These are phyloP conservation scores for Syngnathus scovelli DNA, from an alignment of 2,113 vertebrate species.

Conservation along the genomic window DNA sequence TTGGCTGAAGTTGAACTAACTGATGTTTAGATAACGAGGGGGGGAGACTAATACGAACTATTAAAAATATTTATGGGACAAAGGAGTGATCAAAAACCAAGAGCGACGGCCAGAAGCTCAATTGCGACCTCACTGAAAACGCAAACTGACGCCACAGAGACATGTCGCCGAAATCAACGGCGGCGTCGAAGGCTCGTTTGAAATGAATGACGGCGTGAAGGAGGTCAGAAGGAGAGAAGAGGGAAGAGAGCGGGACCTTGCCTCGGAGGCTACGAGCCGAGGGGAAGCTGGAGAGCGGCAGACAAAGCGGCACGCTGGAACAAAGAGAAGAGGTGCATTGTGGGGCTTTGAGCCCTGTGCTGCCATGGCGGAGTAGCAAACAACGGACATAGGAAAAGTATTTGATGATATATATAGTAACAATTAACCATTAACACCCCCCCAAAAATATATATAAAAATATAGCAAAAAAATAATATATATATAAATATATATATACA, in stretches of 20 bases:
- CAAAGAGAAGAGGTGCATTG: constrained; percentile 67
- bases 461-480: too few species aligned
- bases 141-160: constrained; percentile 3
- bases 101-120: too few species aligned
- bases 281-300: constrained; percentile 43
- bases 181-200: constrained; percentile 18
- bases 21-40: neutral
- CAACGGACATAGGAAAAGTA: constrained; percentile 10
- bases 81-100: neutral
- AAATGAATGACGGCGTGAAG: constrained; percentile 35
- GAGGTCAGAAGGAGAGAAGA: constrained; percentile 32
- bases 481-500: too few species aligned
- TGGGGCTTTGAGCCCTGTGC: constrained; percentile 55
- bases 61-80: neutral
- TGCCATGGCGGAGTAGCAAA: constrained; percentile 38
- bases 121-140: neutral
- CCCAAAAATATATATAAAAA: too few species aligned
- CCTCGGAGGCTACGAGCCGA: constrained; percentile 52
- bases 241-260: constrained; percentile 47
- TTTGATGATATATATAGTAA: neutral
- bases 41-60: neutral
- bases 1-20: neutral
- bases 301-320: constrained; percentile 63
- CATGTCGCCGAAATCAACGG: constrained; percentile 16
- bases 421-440: too few species aligned